Conservation (phyloP, 1,140 invertebrate species). For the Zaprionus ornatus region DNA sequence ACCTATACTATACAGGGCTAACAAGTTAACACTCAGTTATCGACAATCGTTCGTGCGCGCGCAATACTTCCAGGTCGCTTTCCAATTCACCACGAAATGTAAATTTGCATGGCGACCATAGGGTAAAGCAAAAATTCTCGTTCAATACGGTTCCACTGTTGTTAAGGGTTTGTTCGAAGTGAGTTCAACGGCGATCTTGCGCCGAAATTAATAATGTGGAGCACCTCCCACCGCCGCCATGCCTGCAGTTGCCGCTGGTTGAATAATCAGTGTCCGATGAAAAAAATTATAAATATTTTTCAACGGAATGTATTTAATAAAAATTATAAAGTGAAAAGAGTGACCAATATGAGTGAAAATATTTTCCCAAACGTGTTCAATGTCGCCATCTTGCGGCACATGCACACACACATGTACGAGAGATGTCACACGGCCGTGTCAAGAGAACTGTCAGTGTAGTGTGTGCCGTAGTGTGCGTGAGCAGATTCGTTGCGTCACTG, state of each 20-base stretch:
- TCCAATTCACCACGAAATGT: constrained; percentile 50
- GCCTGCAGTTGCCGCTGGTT: constrained; percentile 50
- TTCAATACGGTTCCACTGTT: constrained; percentile 75
- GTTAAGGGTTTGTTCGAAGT: constrained; percentile 84
- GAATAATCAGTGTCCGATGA: constrained; percentile 53
- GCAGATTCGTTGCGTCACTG: constrained; percentile 70
- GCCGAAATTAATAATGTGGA: constrained; percentile 37
- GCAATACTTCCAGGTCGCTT: constrained; percentile 21
- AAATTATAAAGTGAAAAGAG: constrained; percentile 45
- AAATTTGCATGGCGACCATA: constrained; percentile 32
- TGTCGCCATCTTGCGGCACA: constrained; percentile 75
- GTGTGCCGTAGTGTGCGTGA: constrained; percentile 51
- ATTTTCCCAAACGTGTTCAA: constrained; percentile 58
- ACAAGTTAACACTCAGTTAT: constrained; percentile 13
- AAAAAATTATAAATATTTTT: constrained; percentile 36
- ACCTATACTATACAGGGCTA: constrained; percentile 7
- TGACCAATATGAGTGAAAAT: constrained; percentile 46
- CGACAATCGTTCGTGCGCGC: constrained; percentile 45
- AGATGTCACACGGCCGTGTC: constrained; percentile 59
- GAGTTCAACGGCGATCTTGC: constrained; percentile 58
- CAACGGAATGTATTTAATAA: constrained; percentile 10
- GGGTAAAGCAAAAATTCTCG: constrained; percentile 54
- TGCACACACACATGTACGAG: constrained; percentile 39
- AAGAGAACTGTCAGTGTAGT: constrained; percentile 49
- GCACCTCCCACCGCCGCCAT: constrained; percentile 29